Percentiles rank a stretch among this genome's conserved stretches.
phyloP scores from a whole-genome alignment of 2,888 invertebrate species.

The Rhopalosiphum nymphaeae region DNA sequence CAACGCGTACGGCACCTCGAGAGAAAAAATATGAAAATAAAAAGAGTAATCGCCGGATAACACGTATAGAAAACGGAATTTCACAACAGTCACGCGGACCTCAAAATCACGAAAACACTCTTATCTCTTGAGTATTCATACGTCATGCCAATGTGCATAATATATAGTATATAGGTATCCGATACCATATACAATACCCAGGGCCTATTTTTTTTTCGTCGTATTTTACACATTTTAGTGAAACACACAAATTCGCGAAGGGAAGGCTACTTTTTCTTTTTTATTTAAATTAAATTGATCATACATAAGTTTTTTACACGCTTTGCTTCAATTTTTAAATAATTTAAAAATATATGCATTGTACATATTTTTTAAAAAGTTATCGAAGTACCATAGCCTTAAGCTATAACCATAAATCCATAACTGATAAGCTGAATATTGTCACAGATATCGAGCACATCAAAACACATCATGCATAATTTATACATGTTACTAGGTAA shows the following conservation, averaged over 20 bases:
- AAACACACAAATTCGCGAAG: background rate
- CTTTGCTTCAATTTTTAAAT: background rate
- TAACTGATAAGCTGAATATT: too few relatives aligned
- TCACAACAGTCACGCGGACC: background rate
- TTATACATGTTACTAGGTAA: background rate
- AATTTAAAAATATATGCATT: background rate
- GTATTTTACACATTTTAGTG: background rate
- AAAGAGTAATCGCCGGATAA: background rate
- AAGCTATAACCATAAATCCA: too few relatives aligned
- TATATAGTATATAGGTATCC: background rate
- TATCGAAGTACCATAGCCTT: too few relatives aligned
- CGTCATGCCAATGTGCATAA: background rate
- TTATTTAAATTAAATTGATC: background rate
- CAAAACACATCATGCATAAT: background rate
- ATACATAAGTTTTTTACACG: background rate
- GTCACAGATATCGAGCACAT: too few relatives aligned
- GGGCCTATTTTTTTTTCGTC: background rate
- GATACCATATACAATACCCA: background rate
- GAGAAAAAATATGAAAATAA: slow-evolving; percentile 1
- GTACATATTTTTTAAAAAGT: background rate
- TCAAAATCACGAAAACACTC: background rate
- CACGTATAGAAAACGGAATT: background rate
- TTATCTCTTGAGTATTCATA: background rate
- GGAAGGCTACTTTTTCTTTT: background rate
- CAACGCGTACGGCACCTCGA: background rate